phyloP scores from a whole-genome alignment of 1,140 invertebrate genomes.

The Phymastichus coffea region DNA sequence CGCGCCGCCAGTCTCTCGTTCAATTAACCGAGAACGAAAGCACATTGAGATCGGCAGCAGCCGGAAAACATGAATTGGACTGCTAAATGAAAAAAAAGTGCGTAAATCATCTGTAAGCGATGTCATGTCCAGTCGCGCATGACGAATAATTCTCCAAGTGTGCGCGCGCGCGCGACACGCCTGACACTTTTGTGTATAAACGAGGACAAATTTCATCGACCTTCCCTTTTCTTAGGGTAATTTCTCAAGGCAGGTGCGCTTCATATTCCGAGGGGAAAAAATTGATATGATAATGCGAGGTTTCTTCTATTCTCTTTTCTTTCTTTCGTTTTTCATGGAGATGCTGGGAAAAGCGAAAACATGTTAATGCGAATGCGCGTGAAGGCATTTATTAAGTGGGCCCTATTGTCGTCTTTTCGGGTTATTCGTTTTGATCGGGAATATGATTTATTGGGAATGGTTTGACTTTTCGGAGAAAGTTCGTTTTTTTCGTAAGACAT shows the following conservation, averaged over 20 bases:
- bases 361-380: slow-evolving; percentile 10
- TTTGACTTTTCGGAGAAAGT: too few relatives aligned
- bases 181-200: slow-evolving; percentile 7
- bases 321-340: background rate
- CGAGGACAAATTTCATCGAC: slow-evolving; percentile 30
- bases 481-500: too few relatives aligned
- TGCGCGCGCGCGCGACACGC: slow-evolving; percentile 24
- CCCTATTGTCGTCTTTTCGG: background rate
- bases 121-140: too few relatives aligned
- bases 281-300: slow-evolving; percentile 14
- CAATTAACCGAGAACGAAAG: too few relatives aligned
- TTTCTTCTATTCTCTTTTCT: background rate
- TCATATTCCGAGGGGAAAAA: background rate
- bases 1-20: background rate
- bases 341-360: background rate
- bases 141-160: too few relatives aligned
- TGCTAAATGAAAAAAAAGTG: too few relatives aligned
- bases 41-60: too few relatives aligned
- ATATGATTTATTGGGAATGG: slow-evolving; percentile 18
- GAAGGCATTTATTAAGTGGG: background rate
- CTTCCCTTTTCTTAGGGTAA: slow-evolving; percentile 14
- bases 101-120: too few relatives aligned
- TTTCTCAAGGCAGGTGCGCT: slow-evolving; percentile 2
- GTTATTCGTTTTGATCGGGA: background rate
- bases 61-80: too few relatives aligned